These are phyloP conservation scores for Ichneumoninae sp. DNA, from an alignment of 2,888 invertebrate species.

Conservation along the genomic window DNA sequence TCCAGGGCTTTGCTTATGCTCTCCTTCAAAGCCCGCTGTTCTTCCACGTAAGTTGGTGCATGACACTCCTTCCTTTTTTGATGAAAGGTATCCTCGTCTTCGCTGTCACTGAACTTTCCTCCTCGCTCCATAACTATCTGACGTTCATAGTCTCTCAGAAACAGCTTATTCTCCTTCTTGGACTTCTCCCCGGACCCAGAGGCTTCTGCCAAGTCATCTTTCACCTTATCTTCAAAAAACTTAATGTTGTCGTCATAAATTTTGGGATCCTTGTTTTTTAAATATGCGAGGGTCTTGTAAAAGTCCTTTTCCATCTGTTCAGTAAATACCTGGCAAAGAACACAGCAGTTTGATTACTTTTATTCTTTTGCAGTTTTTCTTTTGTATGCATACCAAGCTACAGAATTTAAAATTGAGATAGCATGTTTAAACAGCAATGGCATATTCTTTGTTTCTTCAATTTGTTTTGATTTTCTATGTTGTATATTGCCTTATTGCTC, in stretches of 20 bases:
- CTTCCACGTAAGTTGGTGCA: constrained; percentile 88
- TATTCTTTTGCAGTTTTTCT: constrained; percentile 39
- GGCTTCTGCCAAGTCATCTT: constrained; percentile 37
- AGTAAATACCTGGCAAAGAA: constrained; percentile 85
- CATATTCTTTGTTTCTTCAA: background rate
- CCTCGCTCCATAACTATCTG: constrained; percentile 90
- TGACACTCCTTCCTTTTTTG: constrained; percentile 72
- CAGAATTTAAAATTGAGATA: background rate
- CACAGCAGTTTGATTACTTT: background rate
- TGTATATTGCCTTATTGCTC: too few species aligned
- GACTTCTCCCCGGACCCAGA: constrained; percentile 77
- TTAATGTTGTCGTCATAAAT: constrained; percentile 92
- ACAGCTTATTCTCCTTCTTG: constrained; percentile 87
- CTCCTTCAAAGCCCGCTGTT: constrained; percentile 88
- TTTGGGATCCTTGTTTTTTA: constrained; percentile 95
- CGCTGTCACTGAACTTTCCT: constrained; percentile 85
- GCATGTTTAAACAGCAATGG: background rate
- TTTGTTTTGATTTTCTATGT: too few species aligned
- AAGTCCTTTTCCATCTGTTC: constrained; percentile 93
- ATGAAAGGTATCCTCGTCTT: constrained; percentile 76
- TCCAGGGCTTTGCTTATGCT: constrained; percentile 87
- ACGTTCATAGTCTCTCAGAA: constrained; percentile 92
- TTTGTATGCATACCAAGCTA: background rate
- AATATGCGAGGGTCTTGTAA: constrained; percentile 92
- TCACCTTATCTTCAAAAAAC: constrained; percentile 87